Base-by-base conservation (phyloP, 2,797 vertebrate species). In the Enteromius thamalakanensis region DNA sequence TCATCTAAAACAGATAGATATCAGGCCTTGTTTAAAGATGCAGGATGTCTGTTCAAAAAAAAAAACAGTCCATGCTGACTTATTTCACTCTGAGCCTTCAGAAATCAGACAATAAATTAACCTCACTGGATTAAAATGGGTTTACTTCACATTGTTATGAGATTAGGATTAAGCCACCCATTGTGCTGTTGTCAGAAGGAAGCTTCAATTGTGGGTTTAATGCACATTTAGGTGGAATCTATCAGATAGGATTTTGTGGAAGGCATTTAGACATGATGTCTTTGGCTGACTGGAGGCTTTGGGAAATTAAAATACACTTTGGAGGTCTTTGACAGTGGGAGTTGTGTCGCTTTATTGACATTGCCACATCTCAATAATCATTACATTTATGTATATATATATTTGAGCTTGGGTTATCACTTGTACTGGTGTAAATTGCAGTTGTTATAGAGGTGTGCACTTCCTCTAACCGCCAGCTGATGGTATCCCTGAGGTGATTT, bases 381-480 rank as follows among this genome's bases (percentile, higher is more conserved):
- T 45, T 37, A 60, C 19, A 17, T 67, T 26, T 40, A 40, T 40
- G 6, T 1, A 79, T 68, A 9, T 26, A 5, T 3, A 17, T 51
- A 15, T 53, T 79, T 55, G n/a, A 53, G 10, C 1, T 11, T 23
- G 15, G 47, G 45, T 4, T 80, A 32, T 72, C 67, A 34, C 71
- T 47, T 71, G 45, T 75, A n/a, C 21, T 26, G 11, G 37, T 69
- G 49, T 58, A 55, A 40, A 26, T 45, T 47, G 51, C 10, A 29
- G 37, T 14, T 32, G 70, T 68, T 75, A 65, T 67, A 26, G 21
- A 55, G 42, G 55, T 77, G 49, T 88, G 84, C 80, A 86, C n/a
- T 89, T 47, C 87, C 79, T 82, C 74, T 84, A 55, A 65, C 47
- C 62, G 49, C 86, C 88, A 89, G 87, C 60, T 87, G 88, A 84